Conservation (phyloP, 2,797 vertebrate species). For the Sternarchorhynchus goeldii region DNA sequence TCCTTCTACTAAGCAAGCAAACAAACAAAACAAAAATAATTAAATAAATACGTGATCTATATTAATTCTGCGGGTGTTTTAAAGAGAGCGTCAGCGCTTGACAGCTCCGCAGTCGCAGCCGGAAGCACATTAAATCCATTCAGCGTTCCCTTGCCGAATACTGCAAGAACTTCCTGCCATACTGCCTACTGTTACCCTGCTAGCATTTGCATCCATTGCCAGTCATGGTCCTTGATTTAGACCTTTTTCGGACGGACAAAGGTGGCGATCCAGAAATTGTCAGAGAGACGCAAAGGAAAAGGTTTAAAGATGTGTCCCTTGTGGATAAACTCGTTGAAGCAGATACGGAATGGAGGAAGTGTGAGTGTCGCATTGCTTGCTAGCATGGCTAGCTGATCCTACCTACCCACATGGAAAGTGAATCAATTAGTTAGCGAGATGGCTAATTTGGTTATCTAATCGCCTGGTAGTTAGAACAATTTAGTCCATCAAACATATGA, state of each 20-base stretch:
- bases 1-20: neutral
- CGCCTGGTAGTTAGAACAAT: too few relatives aligned
- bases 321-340: slow-evolving; percentile 88
- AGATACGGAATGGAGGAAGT: slow-evolving; percentile 92
- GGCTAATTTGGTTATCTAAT: too few relatives aligned
- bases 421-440: neutral
- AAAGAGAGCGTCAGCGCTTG: too few relatives aligned
- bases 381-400: slow-evolving; percentile 34
- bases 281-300: slow-evolving; percentile 85
- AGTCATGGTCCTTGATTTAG: slow-evolving; percentile 91
- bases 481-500: too few relatives aligned
- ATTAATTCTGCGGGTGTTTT: too few relatives aligned
- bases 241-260: slow-evolving; percentile 92
- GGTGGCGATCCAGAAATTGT: slow-evolving; percentile 88
- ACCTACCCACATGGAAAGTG: slow-evolving; percentile 18
- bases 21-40: neutral
- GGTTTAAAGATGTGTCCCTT: slow-evolving; percentile 91
- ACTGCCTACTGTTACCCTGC: neutral
- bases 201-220: slow-evolving; percentile 23
- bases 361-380: slow-evolving; percentile 71
- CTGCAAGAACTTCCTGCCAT: too few relatives aligned
- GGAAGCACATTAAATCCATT: too few relatives aligned
- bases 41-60: too few relatives aligned
- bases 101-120: too few relatives aligned
- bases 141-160: too few relatives aligned